phyloP scores from a whole-genome alignment of 2,797 vertebrate species.

The Lepus townsendii region DNA sequence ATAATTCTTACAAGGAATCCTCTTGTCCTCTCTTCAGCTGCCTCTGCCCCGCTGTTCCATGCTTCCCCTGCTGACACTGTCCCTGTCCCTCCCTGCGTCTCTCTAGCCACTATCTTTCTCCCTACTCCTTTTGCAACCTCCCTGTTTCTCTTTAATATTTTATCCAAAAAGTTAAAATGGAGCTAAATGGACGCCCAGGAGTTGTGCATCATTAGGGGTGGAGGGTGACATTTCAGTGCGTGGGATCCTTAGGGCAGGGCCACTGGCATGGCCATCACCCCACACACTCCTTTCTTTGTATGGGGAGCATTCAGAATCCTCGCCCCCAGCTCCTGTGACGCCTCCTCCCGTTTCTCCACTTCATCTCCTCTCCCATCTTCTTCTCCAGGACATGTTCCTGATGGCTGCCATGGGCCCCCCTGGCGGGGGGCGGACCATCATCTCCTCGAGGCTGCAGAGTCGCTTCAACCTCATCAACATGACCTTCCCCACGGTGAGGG shows the following conservation, averaged over 20 bases:
- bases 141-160: not conserved
- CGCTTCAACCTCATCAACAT: slow-evolving; percentile 95
- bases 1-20: too few species aligned
- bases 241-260: not conserved
- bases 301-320: not conserved
- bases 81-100: not conserved
- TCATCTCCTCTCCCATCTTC: not conserved
- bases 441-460: slow-evolving; percentile 93
- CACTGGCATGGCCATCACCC: not conserved
- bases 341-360: not conserved
- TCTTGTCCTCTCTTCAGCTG: not conserved
- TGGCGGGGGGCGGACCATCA: slow-evolving; percentile 93
- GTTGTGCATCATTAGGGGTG: too few species aligned
- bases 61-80: not conserved
- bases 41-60: not conserved
- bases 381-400: slow-evolving; percentile 93
- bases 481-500: slow-evolving; percentile 93
- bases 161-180: not conserved
- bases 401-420: slow-evolving; percentile 95
- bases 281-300: not conserved
- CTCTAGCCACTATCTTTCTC: not conserved
- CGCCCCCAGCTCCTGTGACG: not conserved
- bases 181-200: not conserved
- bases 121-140: not conserved
- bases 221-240: not conserved